phyloP scores from a whole-genome alignment of 2,113 vertebrate genomes.

The Gambusia holbrooki region DNA sequence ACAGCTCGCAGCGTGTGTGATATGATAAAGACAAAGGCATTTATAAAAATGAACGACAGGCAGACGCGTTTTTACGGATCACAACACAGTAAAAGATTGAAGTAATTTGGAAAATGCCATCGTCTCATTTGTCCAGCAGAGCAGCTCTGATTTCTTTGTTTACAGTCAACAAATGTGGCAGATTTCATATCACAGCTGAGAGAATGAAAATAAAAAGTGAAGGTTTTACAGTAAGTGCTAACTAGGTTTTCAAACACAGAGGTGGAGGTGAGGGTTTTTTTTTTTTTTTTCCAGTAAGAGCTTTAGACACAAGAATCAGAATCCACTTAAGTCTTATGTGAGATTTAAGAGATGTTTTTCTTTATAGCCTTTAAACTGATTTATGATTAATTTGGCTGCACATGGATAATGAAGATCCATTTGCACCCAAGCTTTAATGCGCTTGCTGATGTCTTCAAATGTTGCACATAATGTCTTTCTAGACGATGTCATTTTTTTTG shows the following conservation, averaged over 20 bases:
- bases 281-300: neutral
- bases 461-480: no score
- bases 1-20: conserved; percentile 2
- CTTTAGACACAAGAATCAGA: neutral
- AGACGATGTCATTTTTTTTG: no score
- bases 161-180: neutral
- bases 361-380: neutral
- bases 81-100: neutral
- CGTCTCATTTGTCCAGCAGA: neutral
- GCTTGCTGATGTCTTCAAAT: no score
- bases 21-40: neutral
- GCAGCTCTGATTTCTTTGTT: neutral
- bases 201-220: neutral
- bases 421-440: no score
- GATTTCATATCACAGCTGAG: neutral
- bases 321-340: neutral
- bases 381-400: neutral
- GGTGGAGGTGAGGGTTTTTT: neutral
- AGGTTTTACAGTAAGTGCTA: neutral
- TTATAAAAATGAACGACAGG: neutral
- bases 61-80: neutral
- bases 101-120: neutral
- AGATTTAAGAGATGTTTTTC: neutral
- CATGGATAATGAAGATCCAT: no score
- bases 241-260: no score